phyloP scores from a whole-genome alignment of 2,888 invertebrate species.

The Meghimatium bilineatum region DNA sequence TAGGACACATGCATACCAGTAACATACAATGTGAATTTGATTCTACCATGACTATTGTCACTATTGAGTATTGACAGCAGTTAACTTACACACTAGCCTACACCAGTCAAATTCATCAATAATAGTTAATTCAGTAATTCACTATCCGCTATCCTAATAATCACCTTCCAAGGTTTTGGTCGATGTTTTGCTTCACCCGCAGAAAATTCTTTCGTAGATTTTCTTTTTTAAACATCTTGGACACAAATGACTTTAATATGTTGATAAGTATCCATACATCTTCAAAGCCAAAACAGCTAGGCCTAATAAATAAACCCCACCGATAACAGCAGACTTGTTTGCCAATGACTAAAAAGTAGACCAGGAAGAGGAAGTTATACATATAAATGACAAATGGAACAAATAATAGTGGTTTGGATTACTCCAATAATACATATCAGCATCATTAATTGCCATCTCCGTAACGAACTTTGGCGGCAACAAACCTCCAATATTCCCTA shows the following conservation, averaged over 20 bases:
- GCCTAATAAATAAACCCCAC: background rate
- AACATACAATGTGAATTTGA: too few relatives aligned
- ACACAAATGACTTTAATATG: background rate
- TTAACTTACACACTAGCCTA: too few relatives aligned
- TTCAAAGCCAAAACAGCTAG: background rate
- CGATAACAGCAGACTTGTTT: background rate
- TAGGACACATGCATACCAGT: too few relatives aligned
- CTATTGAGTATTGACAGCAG: too few relatives aligned
- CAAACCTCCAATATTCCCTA: too few relatives aligned
- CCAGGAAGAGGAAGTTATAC: constrained; percentile 24
- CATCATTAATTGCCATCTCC: too few relatives aligned
- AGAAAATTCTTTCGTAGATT: constrained; percentile 79
- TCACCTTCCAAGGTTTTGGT: constrained; percentile 92
- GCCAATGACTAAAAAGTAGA: background rate
- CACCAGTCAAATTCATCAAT: too few relatives aligned
- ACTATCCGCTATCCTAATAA: too few relatives aligned
- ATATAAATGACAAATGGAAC: background rate
- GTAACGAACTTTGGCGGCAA: too few relatives aligned
- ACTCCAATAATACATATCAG: too few relatives aligned
- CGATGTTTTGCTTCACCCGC: constrained; percentile 91
- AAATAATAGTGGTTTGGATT: constrained; percentile 31
- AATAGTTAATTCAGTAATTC: too few relatives aligned
- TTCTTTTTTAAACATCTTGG: constrained; percentile 72
- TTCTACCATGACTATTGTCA: too few relatives aligned
- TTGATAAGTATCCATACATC: background rate